Conservation (phyloP, 2,797 vertebrate species). For the Paramormyrops hopkinsi region DNA sequence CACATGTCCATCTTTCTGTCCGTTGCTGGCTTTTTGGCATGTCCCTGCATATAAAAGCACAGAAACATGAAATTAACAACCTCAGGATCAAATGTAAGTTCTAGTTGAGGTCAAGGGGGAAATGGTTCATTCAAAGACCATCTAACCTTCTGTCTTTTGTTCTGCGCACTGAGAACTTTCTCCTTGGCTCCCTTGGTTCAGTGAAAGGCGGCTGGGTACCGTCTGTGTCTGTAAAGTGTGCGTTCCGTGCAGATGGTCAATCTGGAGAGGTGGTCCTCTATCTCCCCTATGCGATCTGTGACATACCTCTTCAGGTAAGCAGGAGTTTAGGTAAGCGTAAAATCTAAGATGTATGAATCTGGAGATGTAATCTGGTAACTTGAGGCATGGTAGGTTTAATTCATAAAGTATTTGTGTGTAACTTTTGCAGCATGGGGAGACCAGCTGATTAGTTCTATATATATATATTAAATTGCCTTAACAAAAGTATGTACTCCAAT, state of each 20-base stretch:
- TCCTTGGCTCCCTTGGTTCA: constrained; percentile 27
- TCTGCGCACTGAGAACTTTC: not conserved
- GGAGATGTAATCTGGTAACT: not conserved
- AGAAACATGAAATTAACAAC: constrained; percentile 24
- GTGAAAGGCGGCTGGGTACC: constrained; percentile 47
- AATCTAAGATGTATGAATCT: not conserved
- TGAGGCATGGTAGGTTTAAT: not conserved
- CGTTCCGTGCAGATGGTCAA: constrained; percentile 30
- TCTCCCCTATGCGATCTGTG: constrained; percentile 39
- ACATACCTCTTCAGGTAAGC: constrained; percentile 45
- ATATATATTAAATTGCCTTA: not conserved
- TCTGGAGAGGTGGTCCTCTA: constrained; percentile 43
- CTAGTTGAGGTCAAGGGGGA: not conserved
- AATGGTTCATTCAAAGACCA: not conserved
- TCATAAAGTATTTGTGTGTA: not conserved
- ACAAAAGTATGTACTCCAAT: not conserved
- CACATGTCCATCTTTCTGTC: constrained; percentile 26
- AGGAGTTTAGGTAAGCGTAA: not conserved
- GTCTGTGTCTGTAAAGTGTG: constrained; percentile 56
- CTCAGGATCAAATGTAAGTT: constrained; percentile 46
- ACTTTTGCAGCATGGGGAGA: not conserved
- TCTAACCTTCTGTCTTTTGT: not conserved
- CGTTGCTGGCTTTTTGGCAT: constrained; percentile 56
- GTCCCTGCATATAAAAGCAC: constrained; percentile 43
- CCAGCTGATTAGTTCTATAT: not conserved